Evolutionary conservation across 2,113 vertebrate genomes (phyloP).

Genomic region (Coreoperca whiteheadi): DNA sequence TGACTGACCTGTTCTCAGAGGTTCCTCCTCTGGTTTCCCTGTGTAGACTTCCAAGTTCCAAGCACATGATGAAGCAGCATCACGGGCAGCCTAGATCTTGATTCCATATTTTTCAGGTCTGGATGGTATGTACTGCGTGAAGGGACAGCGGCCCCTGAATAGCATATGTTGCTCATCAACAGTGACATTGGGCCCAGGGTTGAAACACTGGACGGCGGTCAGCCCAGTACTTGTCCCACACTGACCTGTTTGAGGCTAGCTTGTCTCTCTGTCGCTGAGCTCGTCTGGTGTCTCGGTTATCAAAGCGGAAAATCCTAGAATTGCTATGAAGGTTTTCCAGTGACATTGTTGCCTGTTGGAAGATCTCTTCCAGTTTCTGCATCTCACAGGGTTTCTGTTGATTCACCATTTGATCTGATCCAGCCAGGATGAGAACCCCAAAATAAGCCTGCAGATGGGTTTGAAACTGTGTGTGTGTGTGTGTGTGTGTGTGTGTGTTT

Average conservation of each 20-base stretch:
- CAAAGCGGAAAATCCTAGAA: conserved; percentile 7
- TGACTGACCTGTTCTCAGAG: too few relatives aligned
- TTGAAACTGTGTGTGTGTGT: too few relatives aligned
- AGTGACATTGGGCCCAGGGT: not conserved
- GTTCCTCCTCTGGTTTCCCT: not conserved
- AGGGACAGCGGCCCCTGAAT: conserved; percentile 3
- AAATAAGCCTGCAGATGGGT: conserved; percentile 21
- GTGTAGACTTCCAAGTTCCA: too few relatives aligned
- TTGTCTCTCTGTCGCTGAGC: not conserved
- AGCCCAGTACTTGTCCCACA: not conserved
- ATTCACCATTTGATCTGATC: conserved; percentile 25
- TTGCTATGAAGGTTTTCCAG: conserved; percentile 16
- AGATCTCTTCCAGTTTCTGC: conserved; percentile 22
- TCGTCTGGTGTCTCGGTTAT: conserved; percentile 7
- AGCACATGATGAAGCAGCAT: not conserved
- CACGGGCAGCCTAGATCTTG: not conserved
- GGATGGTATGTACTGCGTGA: not conserved
- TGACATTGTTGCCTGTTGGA: not conserved
- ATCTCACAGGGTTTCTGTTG: conserved; percentile 25
- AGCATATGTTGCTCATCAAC: conserved; percentile 4
- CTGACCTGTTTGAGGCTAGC: not conserved
- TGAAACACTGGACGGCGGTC: not conserved
- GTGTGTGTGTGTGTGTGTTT: too few relatives aligned
- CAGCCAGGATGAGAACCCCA: conserved; percentile 24
- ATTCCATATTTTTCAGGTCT: not conserved